Evolutionary conservation across 1,140 invertebrate species (phyloP).

Genomic region (Maconellicoccus hirsutus): DNA sequence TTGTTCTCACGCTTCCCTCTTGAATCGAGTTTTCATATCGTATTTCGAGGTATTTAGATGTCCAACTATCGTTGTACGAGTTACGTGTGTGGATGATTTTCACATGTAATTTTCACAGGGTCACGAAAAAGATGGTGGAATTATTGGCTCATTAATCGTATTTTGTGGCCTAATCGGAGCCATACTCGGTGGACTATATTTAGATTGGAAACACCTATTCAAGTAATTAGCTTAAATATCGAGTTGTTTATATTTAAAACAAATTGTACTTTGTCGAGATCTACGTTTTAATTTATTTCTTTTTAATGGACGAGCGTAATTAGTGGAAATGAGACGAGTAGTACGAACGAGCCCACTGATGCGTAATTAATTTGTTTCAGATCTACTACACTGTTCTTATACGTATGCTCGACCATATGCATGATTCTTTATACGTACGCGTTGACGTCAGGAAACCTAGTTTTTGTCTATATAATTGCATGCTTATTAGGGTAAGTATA

Average conservation of each 20-base stretch:
- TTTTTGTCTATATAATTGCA: slow-evolving; percentile 65
- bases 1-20: slow-evolving; percentile 83
- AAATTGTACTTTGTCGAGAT: too few relatives aligned
- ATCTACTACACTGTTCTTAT: slow-evolving; percentile 74
- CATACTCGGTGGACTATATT: slow-evolving; percentile 70
- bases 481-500: slow-evolving; percentile 55
- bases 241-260: too few relatives aligned
- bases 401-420: slow-evolving; percentile 66
- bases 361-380: slow-evolving; percentile 41
- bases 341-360: background rate
- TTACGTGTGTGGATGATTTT: slow-evolving; percentile 33
- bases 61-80: background rate
- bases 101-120: slow-evolving; percentile 41
- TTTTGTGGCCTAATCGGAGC: slow-evolving; percentile 80
- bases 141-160: slow-evolving; percentile 78
- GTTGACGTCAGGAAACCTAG: slow-evolving; percentile 46
- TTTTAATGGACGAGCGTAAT: too few relatives aligned
- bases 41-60: slow-evolving; percentile 48
- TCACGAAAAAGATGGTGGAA: slow-evolving; percentile 58
- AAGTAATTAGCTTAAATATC: slow-evolving; percentile 50
- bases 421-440: slow-evolving; percentile 83
- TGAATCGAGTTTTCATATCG: slow-evolving; percentile 56
- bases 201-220: slow-evolving; percentile 74
- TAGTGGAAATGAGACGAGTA: background rate
- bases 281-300: too few relatives aligned